phyloP scores from a whole-genome alignment of 2,113 vertebrate species.

The Cebus imitator region DNA sequence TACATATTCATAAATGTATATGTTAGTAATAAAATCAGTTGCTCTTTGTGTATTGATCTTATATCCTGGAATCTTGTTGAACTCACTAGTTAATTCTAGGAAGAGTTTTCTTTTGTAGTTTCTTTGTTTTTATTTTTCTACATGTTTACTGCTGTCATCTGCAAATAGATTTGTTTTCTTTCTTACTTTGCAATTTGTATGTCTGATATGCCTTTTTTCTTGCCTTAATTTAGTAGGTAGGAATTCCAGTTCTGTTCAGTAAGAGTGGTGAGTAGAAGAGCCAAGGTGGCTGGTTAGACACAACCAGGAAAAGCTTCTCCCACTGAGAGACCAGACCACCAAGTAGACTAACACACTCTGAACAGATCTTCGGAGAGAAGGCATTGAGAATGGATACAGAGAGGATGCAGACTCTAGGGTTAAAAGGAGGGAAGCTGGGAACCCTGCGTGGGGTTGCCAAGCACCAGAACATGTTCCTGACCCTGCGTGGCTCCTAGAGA shows the following conservation, averaged over 20 bases:
- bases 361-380: too few species aligned
- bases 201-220: not conserved
- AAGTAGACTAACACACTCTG: too few species aligned
- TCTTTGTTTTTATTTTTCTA: not conserved
- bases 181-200: not conserved
- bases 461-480: too few species aligned
- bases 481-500: too few species aligned
- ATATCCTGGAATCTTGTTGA: not conserved
- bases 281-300: too few species aligned
- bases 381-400: too few species aligned
- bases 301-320: too few species aligned
- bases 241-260: not conserved
- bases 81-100: not conserved
- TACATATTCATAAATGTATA: not conserved
- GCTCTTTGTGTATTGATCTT: not conserved
- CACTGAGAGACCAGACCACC: too few species aligned
- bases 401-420: too few species aligned
- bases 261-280: not conserved
- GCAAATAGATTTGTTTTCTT: not conserved
- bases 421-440: too few species aligned
- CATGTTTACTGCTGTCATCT: not conserved
- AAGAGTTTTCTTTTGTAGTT: not conserved
- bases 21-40: not conserved
- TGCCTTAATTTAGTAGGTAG: not conserved
- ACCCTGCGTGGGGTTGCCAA: too few species aligned